Evolutionary conservation across 2,113 vertebrate species (phyloP), one percentile per base, ranked within the genome.

Genomic region (Athene cunicularia): DNA sequence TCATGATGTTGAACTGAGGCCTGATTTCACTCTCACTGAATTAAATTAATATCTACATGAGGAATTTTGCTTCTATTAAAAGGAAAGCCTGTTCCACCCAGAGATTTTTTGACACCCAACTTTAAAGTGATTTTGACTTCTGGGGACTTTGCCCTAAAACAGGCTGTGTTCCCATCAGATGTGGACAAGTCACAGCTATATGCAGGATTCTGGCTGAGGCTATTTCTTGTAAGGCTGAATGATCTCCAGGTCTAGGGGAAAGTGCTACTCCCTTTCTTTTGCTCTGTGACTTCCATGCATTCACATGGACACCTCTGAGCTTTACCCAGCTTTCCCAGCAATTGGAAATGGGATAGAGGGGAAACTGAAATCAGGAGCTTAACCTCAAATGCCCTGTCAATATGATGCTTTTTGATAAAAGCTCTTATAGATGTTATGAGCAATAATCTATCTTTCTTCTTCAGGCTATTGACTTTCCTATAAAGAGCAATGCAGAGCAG

Each of bases 401-500:
- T 84, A 30, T 39, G 52, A 86, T 24, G 27, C 6, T 60, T 75
- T 88, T 53, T 66, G 62, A 74, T 76, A 70, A 83, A 82, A 58
- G 18, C 47, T 55, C 21, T 74, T 68, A 59, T 9, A 55, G 59
- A 26, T 47, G 18, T 90, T 33, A 59, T 1, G 30, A 88, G 86
- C 70, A 84, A 63, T 47, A 50, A 94, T 86, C n/a, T 39, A 4
- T 90, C 88, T 93, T 37, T 90, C 88, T 68, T 93, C 86, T 95
- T 71, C 67, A 92, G 96, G 85, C 82, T 93, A 62, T 88, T 95
- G 90, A 90, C 88, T 86, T 92, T 86, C 43, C 59, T 59, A 20
- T 27, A 70, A 73, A 88, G 64, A 94, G 7, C 79, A 71, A 66
- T 33, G 58, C 53, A 76, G 56, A 88, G 7, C 62, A 45, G 23